phyloP scores from a whole-genome alignment of 1,140 invertebrate genomes.

The Drosophila takahashii region DNA sequence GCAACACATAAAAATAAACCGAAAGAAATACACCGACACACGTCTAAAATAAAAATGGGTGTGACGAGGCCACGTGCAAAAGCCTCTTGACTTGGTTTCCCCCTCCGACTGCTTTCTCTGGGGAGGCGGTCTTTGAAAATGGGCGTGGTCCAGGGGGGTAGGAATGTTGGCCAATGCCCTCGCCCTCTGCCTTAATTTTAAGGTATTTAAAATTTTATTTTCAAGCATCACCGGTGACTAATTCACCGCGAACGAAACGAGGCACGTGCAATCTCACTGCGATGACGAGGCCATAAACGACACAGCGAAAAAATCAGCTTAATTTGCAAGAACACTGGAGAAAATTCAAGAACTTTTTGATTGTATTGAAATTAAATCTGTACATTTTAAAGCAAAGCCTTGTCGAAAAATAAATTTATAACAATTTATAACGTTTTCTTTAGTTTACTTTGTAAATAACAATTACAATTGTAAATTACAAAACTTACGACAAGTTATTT shows the following conservation, averaged over 20 bases:
- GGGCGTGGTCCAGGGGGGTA: conserved; percentile 11
- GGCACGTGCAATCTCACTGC: conserved; percentile 54
- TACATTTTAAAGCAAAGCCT: no score
- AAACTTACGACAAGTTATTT: no score
- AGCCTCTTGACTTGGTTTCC: conserved; percentile 20
- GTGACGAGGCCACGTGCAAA: conserved; percentile 68
- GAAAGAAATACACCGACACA: conserved; percentile 51
- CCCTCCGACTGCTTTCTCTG: conserved; percentile 4
- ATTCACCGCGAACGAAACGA: conserved; percentile 53
- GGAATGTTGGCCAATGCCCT: conserved; percentile 42
- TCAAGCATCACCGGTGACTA: conserved; percentile 64
- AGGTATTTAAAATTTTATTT: conserved; percentile 39
- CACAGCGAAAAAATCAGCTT: not conserved
- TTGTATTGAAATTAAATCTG: no score
- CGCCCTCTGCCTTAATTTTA: conserved; percentile 9
- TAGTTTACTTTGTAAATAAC: no score
- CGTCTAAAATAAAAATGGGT: conserved; percentile 66
- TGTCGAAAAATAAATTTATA: no score
- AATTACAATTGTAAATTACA: no score
- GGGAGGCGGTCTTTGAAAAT: not conserved
- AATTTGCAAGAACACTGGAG: not conserved
- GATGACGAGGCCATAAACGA: conserved; percentile 31
- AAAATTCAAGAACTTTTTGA: not conserved
- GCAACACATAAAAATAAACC: conserved; percentile 44
- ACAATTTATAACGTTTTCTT: no score